Evolutionary conservation across 2,113 vertebrate species (phyloP), one percentile per base, ranked within the genome.

Genomic region (Leiothrix lutea): DNA sequence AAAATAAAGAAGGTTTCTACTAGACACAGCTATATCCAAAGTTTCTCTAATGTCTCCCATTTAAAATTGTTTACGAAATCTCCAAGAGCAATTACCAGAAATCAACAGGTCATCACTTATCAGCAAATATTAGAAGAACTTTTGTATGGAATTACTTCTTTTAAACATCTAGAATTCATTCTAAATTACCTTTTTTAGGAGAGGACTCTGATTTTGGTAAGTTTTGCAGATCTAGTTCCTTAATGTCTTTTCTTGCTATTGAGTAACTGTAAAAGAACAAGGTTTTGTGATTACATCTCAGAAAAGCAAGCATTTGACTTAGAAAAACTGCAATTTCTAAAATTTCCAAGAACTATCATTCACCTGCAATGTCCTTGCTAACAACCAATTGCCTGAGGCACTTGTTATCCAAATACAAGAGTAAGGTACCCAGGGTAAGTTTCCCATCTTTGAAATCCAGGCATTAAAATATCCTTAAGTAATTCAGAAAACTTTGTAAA

Each of bases 201-300:
- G 98, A 97, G 56, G 97, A 95, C 47, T 99, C 99, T 1, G 98
- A 93, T 92, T 98, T 99, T 91, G 97, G 95, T 75, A 98, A 75
- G 92, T 61, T 98, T 92, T 98, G 93, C 93, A 97, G 61, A 90
- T 98, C 98, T 64, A 99, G 75, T 50, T 98, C 97, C 71, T 98
- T 98, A 95, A 99, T 94, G 60, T 99, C 98, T 97, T 98, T 99
- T 96, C 99, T 99, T 77, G 98, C 96, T 94, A 99, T 97, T 2
- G 98, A 99, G 89, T 98, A 98, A 97, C 99, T 99, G 95, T 44
- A 97, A 53, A 95, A 80, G 82, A 89, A 62, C 65, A 85, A 93
- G 38, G 64, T 61, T 86, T 45, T 66, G 26, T 65, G 75, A 51
- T 22, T 35, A 57, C 29, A 66, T 62, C 24, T 90, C 12, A 71